These are phyloP conservation scores for Acrobasis repandana DNA, from an alignment of 2,888 invertebrate genomes.

Conservation along the genomic window DNA sequence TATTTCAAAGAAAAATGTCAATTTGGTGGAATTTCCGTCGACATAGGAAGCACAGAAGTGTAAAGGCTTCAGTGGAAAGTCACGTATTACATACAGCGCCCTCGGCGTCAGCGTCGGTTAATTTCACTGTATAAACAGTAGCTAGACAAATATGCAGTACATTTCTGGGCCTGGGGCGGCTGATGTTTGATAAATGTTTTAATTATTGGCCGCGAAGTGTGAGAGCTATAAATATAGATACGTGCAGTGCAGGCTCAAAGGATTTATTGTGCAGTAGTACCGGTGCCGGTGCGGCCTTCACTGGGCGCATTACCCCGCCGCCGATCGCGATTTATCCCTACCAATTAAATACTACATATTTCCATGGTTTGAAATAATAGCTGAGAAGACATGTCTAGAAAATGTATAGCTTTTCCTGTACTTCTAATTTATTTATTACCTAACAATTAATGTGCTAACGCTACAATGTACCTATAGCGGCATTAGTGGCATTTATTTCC, in stretches of 20 bases:
- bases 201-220: conserved; percentile 57
- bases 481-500: neutral
- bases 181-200: conserved; percentile 50
- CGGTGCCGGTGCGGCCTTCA: conserved; percentile 45
- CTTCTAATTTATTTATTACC: conserved; percentile 2
- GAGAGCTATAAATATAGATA: conserved; percentile 49
- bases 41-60: neutral
- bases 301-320: conserved; percentile 42
- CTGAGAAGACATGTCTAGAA: conserved; percentile 6
- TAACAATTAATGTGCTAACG: neutral
- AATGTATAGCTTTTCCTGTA: conserved; percentile 8
- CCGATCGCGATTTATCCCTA: conserved; percentile 33
- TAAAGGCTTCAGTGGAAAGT: neutral
- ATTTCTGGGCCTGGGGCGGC: conserved; percentile 30
- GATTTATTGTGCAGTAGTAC: conserved; percentile 56
- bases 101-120: conserved; percentile 5
- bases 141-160: conserved; percentile 26
- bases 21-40: neutral
- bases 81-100: conserved; percentile 19
- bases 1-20: neutral
- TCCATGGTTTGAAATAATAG: conserved; percentile 12
- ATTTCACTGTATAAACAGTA: conserved; percentile 31
- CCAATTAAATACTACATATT: conserved; percentile 25
- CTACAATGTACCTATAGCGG: too few relatives aligned
- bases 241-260: conserved; percentile 41